Conservation (phyloP, 2,888 invertebrate genomes). For the Philereme vetulata region DNA sequence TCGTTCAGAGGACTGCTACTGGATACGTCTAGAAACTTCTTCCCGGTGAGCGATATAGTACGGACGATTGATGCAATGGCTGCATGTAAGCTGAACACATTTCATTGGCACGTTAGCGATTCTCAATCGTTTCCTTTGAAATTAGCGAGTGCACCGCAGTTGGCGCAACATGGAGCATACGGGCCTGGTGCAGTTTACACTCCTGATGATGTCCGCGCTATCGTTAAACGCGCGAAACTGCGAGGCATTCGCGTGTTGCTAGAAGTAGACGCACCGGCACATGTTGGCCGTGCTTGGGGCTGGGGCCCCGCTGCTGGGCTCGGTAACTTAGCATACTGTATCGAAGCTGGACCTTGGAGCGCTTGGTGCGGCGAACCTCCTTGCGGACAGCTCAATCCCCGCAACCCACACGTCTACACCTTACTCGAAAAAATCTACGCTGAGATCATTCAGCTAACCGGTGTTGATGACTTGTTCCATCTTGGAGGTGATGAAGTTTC, state of each 20-base stretch:
- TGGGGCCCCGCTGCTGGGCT: constrained; percentile 91
- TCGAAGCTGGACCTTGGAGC: constrained; percentile 92
- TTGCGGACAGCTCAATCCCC: constrained; percentile 93
- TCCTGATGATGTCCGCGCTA: constrained; percentile 86
- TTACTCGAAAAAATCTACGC: constrained; percentile 89
- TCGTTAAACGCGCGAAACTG: constrained; percentile 90
- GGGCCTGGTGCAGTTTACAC: constrained; percentile 91
- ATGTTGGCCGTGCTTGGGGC: constrained; percentile 94
- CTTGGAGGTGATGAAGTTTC: constrained; percentile 94
- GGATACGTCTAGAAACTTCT: constrained; percentile 96
- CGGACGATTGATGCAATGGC: constrained; percentile 94
- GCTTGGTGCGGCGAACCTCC: constrained; percentile 93
- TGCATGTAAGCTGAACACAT: constrained; percentile 94
- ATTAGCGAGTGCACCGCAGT: constrained; percentile 88
- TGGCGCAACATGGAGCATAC: constrained; percentile 93
- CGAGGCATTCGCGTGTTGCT: constrained; percentile 93
- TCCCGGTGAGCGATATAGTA: constrained; percentile 88
- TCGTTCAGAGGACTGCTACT: constrained; percentile 93
- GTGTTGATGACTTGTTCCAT: constrained; percentile 91
- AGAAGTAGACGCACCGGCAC: constrained; percentile 96
- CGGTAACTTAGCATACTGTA: constrained; percentile 91
- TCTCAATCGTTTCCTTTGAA: constrained; percentile 96
- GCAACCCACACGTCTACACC: constrained; percentile 90
- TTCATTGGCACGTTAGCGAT: constrained; percentile 97
- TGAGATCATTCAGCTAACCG: constrained; percentile 89